These are phyloP conservation scores for Nematopogon swammerdamellus DNA, from an alignment of 2,888 invertebrate species.

Conservation along the genomic window DNA sequence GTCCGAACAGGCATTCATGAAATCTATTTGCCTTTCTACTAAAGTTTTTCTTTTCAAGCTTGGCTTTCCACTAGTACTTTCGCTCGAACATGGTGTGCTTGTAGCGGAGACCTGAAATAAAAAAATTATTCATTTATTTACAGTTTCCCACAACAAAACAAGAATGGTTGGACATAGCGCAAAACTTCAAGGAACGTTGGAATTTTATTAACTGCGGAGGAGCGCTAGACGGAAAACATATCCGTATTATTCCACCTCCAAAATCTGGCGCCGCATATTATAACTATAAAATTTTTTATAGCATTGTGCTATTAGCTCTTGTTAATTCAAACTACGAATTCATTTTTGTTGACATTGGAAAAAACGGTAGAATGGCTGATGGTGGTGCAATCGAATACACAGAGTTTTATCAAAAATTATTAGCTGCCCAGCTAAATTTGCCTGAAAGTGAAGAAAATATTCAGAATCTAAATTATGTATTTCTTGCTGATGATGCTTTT, in stretches of 20 bases:
- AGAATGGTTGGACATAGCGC: constrained; percentile 7
- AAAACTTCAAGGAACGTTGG: constrained; percentile 9
- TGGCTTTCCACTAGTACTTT: too few relatives aligned
- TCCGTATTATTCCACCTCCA: constrained; percentile 12
- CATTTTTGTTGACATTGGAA: constrained; percentile 9
- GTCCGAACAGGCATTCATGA: background rate
- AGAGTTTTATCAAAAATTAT: constrained; percentile 7
- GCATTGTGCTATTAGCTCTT: constrained; percentile 11
- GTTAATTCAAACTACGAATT: constrained; percentile 12
- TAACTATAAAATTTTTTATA: constrained; percentile 17
- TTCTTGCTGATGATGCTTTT: constrained; percentile 9
- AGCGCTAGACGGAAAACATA: constrained; percentile 16
- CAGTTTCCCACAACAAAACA: constrained; percentile 10
- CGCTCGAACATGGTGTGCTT: too few relatives aligned
- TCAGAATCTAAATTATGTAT: constrained; percentile 10
- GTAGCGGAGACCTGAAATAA: too few relatives aligned
- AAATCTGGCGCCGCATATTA: constrained; percentile 15
- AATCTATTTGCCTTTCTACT: background rate
- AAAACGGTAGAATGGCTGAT: constrained; percentile 13
- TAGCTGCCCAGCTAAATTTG: constrained; percentile 7
- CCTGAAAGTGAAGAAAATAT: constrained; percentile 7
- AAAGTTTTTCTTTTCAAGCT: background rate
- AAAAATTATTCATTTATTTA: constrained; percentile 5
- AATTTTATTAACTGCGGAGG: constrained; percentile 14
- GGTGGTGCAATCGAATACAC: constrained; percentile 12